A percentile compares a stretch with the other conserved stretches of the same genome.
Evolutionary conservation across 2,888 invertebrate genomes (phyloP).

Genomic region (Oxytorus armatus): DNA sequence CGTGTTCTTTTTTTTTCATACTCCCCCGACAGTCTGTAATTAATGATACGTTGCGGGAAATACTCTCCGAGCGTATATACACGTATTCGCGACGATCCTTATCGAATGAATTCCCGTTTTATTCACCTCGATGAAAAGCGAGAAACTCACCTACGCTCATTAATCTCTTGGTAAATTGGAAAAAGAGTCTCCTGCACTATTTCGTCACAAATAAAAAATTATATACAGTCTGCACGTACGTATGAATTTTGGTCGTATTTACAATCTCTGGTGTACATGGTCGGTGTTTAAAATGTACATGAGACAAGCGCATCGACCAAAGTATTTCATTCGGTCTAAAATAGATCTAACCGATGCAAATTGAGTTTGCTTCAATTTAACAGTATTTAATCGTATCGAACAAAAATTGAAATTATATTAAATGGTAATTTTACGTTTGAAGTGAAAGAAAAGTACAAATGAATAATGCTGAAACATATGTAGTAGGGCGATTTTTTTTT

Average conservation of each 20-base stretch:
- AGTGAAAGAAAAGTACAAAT: too few relatives aligned
- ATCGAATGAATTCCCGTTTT: constrained; percentile 57
- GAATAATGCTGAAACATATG: too few relatives aligned
- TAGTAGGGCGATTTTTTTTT: too few relatives aligned
- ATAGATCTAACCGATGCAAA: not conserved
- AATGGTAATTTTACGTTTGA: too few relatives aligned
- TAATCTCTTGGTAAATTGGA: constrained; percentile 57
- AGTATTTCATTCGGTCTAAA: constrained; percentile 29
- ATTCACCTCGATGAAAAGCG: constrained; percentile 47
- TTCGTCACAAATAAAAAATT: not conserved
- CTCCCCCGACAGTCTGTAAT: constrained; percentile 41
- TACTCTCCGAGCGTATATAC: constrained; percentile 9
- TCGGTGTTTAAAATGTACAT: not conserved
- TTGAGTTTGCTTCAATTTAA: constrained; percentile 29
- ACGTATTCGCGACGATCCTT: constrained; percentile 34
- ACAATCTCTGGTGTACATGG: not conserved
- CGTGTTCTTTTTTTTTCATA: constrained; percentile 10
- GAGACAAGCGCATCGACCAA: not conserved
- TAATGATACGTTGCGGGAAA: constrained; percentile 54
- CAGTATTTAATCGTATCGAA: not conserved
- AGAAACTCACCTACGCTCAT: constrained; percentile 46
- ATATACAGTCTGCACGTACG: not conserved
- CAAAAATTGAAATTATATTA: constrained; percentile 1
- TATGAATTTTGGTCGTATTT: constrained; percentile 8
- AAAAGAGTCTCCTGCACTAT: constrained; percentile 23